Base-by-base conservation (phyloP, 2,113 vertebrate species). In the Rhabdornis inornatus region DNA sequence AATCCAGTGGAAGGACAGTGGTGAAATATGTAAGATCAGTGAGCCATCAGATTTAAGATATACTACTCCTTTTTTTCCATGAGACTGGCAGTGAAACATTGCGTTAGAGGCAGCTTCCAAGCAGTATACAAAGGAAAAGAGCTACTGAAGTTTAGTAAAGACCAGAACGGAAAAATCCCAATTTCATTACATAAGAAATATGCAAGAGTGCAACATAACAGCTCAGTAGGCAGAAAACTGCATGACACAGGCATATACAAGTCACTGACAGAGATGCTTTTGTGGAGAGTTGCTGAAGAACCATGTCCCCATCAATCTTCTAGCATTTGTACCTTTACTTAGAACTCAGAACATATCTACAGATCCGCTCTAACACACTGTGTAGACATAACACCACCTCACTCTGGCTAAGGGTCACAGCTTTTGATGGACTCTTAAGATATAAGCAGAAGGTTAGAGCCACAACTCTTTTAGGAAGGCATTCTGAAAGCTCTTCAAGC, bases 191-290 rank as follows among this genome's bases (percentile, higher is more conserved):
- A 0, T 14, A 57, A 65, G 39, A 63, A 74, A 79, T 28, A 78
- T 13, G 11, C 15, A 64, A 52, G 23, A 60, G 31, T 33, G 15
- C 27, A 60, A 68, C 35, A 49, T 7, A 39, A 42, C 33, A 79
- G 28, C 35, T 50, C 50, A 22, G 27, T 10, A 39, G 70, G 42
- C 45, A 57, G 2, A 30, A 23, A 69, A 19, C 17, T 7, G 14
- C 57, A 20, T 4, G 39, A 42, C 24, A 69, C 0, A 1, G 31
- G 18, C 3, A 4, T 23, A 21, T 6, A 52, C 0, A 72, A 28
- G 10, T 45, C 59, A 78, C 1, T 33, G 23, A 77, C 0, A 61
- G 24, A 71, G n/a, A 83, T 4, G 17, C 4, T 55, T 86, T 47
- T 75, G 65, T 50, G 44, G 39, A 42, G 50, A 89, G 49, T 1